Base-by-base conservation (phyloP, 1,140 invertebrate genomes). In the Zaprionus nigranus region DNA sequence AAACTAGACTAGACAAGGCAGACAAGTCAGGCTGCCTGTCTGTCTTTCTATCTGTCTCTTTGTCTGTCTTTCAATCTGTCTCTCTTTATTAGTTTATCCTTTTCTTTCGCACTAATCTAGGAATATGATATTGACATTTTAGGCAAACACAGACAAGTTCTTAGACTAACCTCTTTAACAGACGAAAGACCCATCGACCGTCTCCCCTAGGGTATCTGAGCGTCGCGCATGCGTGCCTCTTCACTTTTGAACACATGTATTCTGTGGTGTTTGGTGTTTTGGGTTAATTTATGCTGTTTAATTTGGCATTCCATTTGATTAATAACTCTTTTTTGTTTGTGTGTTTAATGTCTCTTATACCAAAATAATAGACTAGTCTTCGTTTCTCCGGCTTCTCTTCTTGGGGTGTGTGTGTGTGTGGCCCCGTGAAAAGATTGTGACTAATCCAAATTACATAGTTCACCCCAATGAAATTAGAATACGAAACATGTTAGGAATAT, bases 251-350 rank as follows among this genome's bases (percentile, higher is more conserved):
- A 64, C 72, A 49, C 68, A 73, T 87, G 86, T 83, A 69, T 80
- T 65, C 63, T 43, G 26, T 66, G 24, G 54, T 66, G 40, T 53
- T 34, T 11, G 30, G 30, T 34, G 30, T 34, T 34, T 70, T 70
- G 46, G 73, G 70, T 90, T 84, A 76, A 90, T 88, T 81, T 81
- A 83, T 87, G 73, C 65, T 66, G 62, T 87, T 81, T 70, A 80
- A 80, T 86, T 75, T 72, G 79, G 73, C 82, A 82, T 79, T 70
- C 57, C 62, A 74, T 73, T 87, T 88, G 84, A 88, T 88, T 79
- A 84, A 87, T 85, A 86, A 65, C 82, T 64, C 40, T 63, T 78
- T 78, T 51, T 67, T 69, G 53, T 72, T 30, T 53, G 13, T 49
- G 26, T 46, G 30, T 61, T 63, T 64, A 60, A 65, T 72, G 68